phyloP scores from a whole-genome alignment of 2,113 vertebrate species.

The Rhinichthys klamathensis region DNA sequence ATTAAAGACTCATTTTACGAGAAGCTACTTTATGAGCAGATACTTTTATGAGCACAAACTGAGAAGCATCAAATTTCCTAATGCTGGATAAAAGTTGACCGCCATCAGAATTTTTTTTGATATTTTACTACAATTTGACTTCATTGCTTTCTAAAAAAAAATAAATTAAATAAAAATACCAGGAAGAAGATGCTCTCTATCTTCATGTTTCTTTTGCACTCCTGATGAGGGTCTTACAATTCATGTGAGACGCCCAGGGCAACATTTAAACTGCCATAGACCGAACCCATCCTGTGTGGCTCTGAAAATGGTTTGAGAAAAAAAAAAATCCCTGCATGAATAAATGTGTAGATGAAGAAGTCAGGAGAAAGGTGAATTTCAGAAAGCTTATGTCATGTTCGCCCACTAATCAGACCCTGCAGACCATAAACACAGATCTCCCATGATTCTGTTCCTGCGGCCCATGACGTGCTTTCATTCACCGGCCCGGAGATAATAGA shows the following conservation, averaged over 20 bases:
- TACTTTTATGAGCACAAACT: background rate
- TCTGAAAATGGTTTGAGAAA: conserved; percentile 70
- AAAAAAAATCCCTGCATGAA: conserved; percentile 72
- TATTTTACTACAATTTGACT: background rate
- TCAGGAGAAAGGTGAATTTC: conserved; percentile 61
- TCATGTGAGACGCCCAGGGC: conserved; percentile 66
- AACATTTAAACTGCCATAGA: conserved; percentile 27
- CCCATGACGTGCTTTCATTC: conserved; percentile 73
- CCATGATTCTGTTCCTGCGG: conserved; percentile 69
- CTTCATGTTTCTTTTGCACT: conserved; percentile 10
- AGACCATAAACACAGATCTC: conserved; percentile 71
- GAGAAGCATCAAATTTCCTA: background rate
- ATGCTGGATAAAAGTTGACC: background rate
- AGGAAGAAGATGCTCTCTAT: background rate
- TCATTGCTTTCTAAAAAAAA: background rate
- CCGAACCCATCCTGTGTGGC: conserved; percentile 76
- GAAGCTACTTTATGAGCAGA: background rate
- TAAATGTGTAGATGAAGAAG: conserved; percentile 58
- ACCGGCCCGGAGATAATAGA: conserved; percentile 73
- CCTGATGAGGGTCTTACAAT: conserved; percentile 70
- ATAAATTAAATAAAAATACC: background rate
- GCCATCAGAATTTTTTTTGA: background rate
- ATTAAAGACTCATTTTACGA: background rate
- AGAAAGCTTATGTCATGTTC: conserved; percentile 9
- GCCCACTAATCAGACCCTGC: conserved; percentile 42